A percentile compares a stretch with the other conserved stretches of the same genome.
phyloP scores from a whole-genome alignment of 2,797 vertebrate species.

The Lutjanus campechanus region DNA sequence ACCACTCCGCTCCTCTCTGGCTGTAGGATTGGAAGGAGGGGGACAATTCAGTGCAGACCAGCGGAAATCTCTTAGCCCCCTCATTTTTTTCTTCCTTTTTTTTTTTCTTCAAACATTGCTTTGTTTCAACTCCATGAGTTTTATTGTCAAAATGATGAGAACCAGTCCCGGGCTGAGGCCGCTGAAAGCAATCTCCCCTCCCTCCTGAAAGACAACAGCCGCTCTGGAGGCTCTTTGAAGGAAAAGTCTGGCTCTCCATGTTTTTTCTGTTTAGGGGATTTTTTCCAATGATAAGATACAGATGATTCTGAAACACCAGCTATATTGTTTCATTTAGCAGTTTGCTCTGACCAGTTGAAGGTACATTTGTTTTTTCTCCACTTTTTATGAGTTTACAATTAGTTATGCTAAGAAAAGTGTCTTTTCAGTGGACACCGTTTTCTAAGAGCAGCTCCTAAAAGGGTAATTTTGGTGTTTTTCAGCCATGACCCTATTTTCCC shows the following conservation, averaged over 20 bases:
- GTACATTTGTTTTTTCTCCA: background rate
- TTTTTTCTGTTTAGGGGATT: conserved; percentile 83
- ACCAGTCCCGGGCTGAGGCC: conserved; percentile 77
- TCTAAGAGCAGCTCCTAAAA: background rate
- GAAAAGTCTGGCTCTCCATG: conserved; percentile 76
- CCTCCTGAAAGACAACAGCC: conserved; percentile 78
- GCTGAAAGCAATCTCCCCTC: conserved; percentile 74
- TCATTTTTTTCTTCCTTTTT: conserved; percentile 25
- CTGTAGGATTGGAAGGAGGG: conserved; percentile 45
- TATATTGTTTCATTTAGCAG: conserved; percentile 66
- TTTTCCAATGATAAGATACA: conserved; percentile 84
- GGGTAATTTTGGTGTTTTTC: too few species aligned
- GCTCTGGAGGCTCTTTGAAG: conserved; percentile 81
- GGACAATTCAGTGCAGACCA: conserved; percentile 63
- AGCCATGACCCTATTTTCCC: too few species aligned
- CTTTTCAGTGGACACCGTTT: conserved; percentile 6
- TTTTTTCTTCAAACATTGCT: conserved; percentile 70
- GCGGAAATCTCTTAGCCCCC: conserved; percentile 73
- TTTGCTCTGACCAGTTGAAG: conserved; percentile 28
- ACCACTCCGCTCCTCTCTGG: conserved; percentile 59
- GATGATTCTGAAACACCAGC: conserved; percentile 84
- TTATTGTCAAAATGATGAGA: conserved; percentile 89
- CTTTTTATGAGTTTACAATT: background rate
- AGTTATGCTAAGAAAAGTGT: background rate
- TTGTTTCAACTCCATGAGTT: conserved; percentile 86